Evolutionary conservation across 1,140 invertebrate genomes (phyloP), one percentile per base, ranked within the genome.

Genomic region (Musca domestica): DNA sequence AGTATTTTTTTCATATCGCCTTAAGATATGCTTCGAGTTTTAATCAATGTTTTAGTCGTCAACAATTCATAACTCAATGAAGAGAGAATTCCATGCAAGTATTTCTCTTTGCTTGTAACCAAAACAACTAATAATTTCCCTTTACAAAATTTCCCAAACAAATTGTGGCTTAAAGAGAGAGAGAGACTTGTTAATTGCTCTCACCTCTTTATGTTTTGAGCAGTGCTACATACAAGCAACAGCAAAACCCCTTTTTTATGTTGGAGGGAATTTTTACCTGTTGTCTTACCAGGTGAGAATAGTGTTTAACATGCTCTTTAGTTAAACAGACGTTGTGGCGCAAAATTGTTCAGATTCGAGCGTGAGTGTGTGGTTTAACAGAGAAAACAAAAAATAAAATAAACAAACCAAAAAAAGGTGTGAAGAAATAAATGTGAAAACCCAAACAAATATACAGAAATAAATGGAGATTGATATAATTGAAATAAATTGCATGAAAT

Each of bases 251-350:
- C 56, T 34, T 61, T 61, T 27, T 30, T 17, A 17, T 58, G 23
- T 41, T 27, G 54, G 30, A 34, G 56, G 56, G 56, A 61, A 34
- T 34, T 61, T 61, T 61, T 61, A 61, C 56, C 56, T 61, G 56
- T 61, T 61, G 56, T 61, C 20, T 41, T 19, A 20, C 12, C 56
- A 20, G 56, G 34, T n/a, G 30, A 61, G 34, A 61, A 41, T 61
- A 61, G 56, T 61, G 64, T 51, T 64, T 48, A 48, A 51, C 46
- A 49, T 49, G 46, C 64, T 65, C 64, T 65, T 65, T 23, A 65
- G 48, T 65, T 51, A 51, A 49, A 65, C 64, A 65, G 64, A 65
- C 64, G 64, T 65, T 17, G 64, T 61, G 56, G 56, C 56, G 56
- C 56, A 61, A 23, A 23, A 30, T 9, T n/a, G n/a, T n/a, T n/a